Percentiles rank a stretch among this genome's conserved stretches.
phyloP scores from a whole-genome alignment of 2,888 invertebrate genomes.

The Agonopterix subpropinquella region DNA sequence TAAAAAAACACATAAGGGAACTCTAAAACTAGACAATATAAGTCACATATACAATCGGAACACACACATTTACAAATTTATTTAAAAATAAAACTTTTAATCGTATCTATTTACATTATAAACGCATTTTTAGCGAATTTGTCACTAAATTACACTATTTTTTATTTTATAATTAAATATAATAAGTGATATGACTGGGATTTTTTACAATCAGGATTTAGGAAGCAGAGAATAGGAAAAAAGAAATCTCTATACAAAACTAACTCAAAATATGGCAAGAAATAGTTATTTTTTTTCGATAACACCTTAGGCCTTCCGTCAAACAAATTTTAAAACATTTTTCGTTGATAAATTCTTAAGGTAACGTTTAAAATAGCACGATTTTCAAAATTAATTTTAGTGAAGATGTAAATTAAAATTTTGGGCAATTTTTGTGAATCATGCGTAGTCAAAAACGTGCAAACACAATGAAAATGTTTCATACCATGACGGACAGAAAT shows the following conservation, averaged over 20 bases:
- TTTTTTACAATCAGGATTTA: slow-evolving; percentile 47
- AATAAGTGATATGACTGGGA: slow-evolving; percentile 63
- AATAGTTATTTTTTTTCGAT: background rate
- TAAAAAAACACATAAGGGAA: slow-evolving; percentile 12
- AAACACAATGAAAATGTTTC: no score
- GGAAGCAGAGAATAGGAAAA: slow-evolving; percentile 27
- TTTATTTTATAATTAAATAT: slow-evolving; percentile 37
- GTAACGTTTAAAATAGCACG: no score
- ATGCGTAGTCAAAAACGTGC: no score
- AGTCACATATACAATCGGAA: slow-evolving; percentile 62
- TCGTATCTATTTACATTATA: slow-evolving; percentile 9
- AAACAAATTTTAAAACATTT: slow-evolving; percentile 10
- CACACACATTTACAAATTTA: slow-evolving; percentile 67
- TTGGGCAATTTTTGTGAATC: no score
- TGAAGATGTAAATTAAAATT: no score
- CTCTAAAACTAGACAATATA: slow-evolving; percentile 37
- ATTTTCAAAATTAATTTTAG: no score
- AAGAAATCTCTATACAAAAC: slow-evolving; percentile 18
- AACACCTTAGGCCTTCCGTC: background rate
- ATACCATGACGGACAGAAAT: no score
- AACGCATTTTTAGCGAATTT: slow-evolving; percentile 37
- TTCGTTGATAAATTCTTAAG: slow-evolving; percentile 4
- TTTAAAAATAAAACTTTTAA: slow-evolving; percentile 37
- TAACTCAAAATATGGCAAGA: background rate
- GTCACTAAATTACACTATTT: slow-evolving; percentile 51